Conservation (phyloP, 2,797 vertebrate genomes). For the Percopsis omiscomaycus region DNA sequence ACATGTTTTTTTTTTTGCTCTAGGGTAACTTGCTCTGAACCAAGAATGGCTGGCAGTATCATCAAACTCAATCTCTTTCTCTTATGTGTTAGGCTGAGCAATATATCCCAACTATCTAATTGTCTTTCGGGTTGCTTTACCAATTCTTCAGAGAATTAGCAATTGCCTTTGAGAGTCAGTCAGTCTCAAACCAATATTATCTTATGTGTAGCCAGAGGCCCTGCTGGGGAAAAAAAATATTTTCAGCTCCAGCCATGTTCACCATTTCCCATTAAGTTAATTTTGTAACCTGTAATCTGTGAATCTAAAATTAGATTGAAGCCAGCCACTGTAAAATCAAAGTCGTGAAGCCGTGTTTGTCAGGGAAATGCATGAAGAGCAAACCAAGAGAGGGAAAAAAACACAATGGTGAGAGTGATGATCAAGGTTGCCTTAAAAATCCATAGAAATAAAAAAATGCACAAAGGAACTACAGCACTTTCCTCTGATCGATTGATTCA, state of each 20-base stretch:
- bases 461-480: conserved; percentile 77
- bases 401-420: conserved; percentile 83
- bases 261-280: conserved; percentile 51
- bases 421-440: conserved; percentile 78
- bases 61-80: conserved; percentile 56
- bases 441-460: conserved; percentile 78
- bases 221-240: not conserved
- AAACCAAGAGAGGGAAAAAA: conserved; percentile 79
- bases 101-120: conserved; percentile 7
- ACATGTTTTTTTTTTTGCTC: conserved; percentile 53
- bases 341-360: conserved; percentile 71
- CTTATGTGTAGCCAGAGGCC: conserved; percentile 44
- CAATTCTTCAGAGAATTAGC: conserved; percentile 50
- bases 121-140: conserved; percentile 38
- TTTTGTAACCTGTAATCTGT: conserved; percentile 34
- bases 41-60: conserved; percentile 50
- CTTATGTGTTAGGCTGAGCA: conserved; percentile 33
- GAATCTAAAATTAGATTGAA: conserved; percentile 35
- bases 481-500: conserved; percentile 81
- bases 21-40: conserved; percentile 54
- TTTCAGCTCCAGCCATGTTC: conserved; percentile 40
- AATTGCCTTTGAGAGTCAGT: conserved; percentile 49
- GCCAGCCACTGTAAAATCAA: conserved; percentile 65
- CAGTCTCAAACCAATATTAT: conserved; percentile 41
- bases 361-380: conserved; percentile 81